Conservation (phyloP, 2,797 vertebrate genomes). For the Varecia variegata region DNA sequence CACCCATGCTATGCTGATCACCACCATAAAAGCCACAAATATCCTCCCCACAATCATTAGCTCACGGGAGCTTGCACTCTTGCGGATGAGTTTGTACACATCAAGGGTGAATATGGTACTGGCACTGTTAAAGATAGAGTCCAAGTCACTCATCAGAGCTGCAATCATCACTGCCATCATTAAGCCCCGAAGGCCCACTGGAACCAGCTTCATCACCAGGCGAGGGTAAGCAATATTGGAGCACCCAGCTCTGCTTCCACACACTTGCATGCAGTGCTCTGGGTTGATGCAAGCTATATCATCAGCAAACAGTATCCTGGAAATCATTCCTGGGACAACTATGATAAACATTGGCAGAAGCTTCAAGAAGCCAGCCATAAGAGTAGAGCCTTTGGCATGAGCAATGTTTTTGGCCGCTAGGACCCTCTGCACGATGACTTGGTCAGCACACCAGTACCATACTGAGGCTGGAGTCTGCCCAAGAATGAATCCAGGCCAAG, state of each 20-base stretch:
- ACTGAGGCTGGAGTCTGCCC: constrained; percentile 98
- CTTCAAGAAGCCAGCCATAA: constrained; percentile 98
- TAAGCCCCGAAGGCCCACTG: constrained; percentile 95
- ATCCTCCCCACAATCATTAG: constrained; percentile 94
- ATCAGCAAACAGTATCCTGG: constrained; percentile 94
- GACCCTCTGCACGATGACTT: constrained; percentile 98
- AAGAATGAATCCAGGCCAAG: constrained; percentile 97
- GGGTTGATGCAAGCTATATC: constrained; percentile 97
- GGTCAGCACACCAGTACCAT: constrained; percentile 99
- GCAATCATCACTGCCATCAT: constrained; percentile 99
- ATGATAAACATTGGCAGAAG: constrained; percentile 98
- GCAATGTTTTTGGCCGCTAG: constrained; percentile 96
- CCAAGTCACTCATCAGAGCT: constrained; percentile 98
- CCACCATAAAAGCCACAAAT: constrained; percentile 96
- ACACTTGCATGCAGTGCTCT: constrained; percentile 97
- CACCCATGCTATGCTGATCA: constrained; percentile 97
- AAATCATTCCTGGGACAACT: constrained; percentile 99
- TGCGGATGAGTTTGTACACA: constrained; percentile 93
- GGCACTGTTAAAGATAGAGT: constrained; percentile 99
- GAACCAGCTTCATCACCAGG: constrained; percentile 96
- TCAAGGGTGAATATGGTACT: constrained; percentile 99
- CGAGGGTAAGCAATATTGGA: constrained; percentile 99
- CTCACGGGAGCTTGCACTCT: constrained; percentile 90
- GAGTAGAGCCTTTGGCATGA: constrained; percentile 96
- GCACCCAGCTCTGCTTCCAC: constrained; percentile 96